Percentiles rank a stretch among this genome's conserved stretches.
phyloP scores from a whole-genome alignment of 2,888 invertebrate genomes.

The Crossocerus cetratus region DNA sequence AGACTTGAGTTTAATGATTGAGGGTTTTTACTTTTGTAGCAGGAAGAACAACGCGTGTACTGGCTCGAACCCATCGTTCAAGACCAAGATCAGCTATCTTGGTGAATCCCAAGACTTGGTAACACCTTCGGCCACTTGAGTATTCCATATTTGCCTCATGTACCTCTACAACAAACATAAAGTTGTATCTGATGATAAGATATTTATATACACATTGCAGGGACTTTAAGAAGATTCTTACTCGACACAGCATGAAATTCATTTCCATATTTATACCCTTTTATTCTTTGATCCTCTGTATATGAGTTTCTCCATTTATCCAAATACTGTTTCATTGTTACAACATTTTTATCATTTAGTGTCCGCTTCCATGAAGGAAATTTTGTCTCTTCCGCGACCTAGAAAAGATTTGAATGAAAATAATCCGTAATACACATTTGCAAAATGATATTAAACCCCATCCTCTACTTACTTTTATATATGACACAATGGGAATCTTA shows the following conservation, averaged over 20 bases:
- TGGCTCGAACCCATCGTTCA: constrained; percentile 25
- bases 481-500: constrained; percentile 37
- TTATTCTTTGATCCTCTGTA: constrained; percentile 35
- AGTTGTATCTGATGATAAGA: not conserved
- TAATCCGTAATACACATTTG: not conserved
- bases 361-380: constrained; percentile 33
- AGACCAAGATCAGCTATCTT: constrained; percentile 27
- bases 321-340: not conserved
- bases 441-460: not conserved
- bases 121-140: constrained; percentile 24
- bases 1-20: not conserved
- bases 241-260: constrained; percentile 51
- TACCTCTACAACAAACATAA: constrained; percentile 28
- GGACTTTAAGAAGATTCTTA: constrained; percentile 19
- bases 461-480: constrained; percentile 53
- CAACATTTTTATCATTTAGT: constrained; percentile 4
- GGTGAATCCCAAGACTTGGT: constrained; percentile 40
- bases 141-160: constrained; percentile 23
- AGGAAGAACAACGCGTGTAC: constrained; percentile 39
- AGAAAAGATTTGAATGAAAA: not conserved
- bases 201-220: not conserved
- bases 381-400: constrained; percentile 29
- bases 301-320: constrained; percentile 29
- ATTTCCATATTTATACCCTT: constrained; percentile 57
- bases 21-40: constrained; percentile 11